A percentile compares a stretch with the other conserved stretches of the same genome.
These are phyloP conservation scores for Polymixis lichenea DNA, from an alignment of 2,888 invertebrate species.

Conservation along the genomic window DNA sequence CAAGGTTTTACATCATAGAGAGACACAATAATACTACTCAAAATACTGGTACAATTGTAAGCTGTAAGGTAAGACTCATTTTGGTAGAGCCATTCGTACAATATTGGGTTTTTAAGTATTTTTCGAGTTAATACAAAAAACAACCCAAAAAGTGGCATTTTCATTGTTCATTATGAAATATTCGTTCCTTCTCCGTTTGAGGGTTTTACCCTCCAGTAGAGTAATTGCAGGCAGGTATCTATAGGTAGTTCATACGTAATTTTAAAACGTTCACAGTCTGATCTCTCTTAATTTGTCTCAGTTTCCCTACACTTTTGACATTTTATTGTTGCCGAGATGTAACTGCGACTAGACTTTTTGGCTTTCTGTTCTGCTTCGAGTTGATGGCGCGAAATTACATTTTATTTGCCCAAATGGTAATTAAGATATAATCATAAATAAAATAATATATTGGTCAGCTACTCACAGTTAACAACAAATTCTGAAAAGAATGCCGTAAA, in stretches of 20 bases:
- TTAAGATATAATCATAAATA: background rate
- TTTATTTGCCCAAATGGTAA: background rate
- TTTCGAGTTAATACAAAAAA: background rate
- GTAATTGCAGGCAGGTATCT: background rate
- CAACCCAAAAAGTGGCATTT: background rate
- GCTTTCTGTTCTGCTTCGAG: no score
- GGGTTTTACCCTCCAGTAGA: background rate
- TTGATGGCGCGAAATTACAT: no score
- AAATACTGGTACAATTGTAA: background rate
- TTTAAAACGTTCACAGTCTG: no score
- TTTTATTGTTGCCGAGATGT: no score
- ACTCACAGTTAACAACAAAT: slow-evolving; percentile 93
- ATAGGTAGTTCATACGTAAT: no score
- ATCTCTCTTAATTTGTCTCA: no score
- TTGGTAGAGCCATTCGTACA: background rate
- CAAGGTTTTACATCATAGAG: background rate
- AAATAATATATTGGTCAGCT: background rate
- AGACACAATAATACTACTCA: background rate
- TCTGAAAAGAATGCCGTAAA: slow-evolving; percentile 94
- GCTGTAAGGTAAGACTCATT: background rate
- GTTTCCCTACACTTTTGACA: no score
- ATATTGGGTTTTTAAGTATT: background rate
- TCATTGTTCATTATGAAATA: background rate
- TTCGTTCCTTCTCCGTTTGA: background rate
- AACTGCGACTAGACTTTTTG: no score